Evolutionary conservation across 2,888 invertebrate species (phyloP).

Genomic region (Andricus quercusramuli): DNA sequence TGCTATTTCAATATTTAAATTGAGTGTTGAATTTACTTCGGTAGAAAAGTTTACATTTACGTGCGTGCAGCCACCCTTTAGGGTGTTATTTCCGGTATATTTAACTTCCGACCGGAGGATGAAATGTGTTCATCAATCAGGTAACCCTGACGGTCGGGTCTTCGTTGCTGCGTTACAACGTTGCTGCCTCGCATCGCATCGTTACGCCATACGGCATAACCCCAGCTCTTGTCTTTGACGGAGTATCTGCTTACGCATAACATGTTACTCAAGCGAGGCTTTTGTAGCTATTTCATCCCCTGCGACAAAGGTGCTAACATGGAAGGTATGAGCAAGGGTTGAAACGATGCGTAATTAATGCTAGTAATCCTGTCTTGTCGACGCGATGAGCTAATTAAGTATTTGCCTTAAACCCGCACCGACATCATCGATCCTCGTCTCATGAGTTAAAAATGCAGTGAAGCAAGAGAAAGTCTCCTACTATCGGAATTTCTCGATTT

Average conservation of each 20-base stretch:
- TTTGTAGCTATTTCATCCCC: conserved; percentile 43
- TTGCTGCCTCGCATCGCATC: no score
- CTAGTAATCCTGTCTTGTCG: conserved; percentile 54
- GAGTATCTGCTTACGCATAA: conserved; percentile 49
- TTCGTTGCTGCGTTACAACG: conserved; percentile 9
- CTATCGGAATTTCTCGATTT: neutral
- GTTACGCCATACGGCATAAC: conserved; percentile 37
- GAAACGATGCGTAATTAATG: conserved; percentile 64
- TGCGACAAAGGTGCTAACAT: conserved; percentile 47
- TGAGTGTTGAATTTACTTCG: neutral
- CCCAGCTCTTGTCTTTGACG: conserved; percentile 56
- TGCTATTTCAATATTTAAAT: neutral
- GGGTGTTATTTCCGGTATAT: conserved; percentile 33
- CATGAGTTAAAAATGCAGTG: neutral
- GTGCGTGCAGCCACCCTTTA: neutral
- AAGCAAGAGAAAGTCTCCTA: neutral
- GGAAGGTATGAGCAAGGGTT: conserved; percentile 53
- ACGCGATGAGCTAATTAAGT: conserved; percentile 64
- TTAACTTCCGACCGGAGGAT: conserved; percentile 34
- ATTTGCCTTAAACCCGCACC: conserved; percentile 56
- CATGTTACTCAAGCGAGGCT: conserved; percentile 54
- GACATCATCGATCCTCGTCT: conserved; percentile 1
- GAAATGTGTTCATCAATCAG: conserved; percentile 36
- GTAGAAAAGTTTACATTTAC: neutral
- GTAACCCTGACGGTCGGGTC: neutral